Base-by-base conservation (phyloP, 2,113 vertebrate species). In the Plecturocebus donacophilus region DNA sequence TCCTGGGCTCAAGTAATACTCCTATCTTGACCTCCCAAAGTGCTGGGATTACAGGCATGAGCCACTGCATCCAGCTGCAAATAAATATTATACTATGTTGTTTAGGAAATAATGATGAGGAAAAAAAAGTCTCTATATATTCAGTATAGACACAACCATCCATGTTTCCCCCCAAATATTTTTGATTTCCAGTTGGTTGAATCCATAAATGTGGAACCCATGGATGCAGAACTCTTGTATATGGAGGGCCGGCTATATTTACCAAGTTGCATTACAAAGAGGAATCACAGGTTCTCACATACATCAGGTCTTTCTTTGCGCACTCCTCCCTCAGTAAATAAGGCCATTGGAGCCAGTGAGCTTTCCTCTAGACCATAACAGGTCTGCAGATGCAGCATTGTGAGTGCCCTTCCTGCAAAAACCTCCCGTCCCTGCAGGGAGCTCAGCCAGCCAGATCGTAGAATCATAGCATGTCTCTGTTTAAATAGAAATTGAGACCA, bases 401-500 rank as follows among this genome's bases (percentile, higher is more conserved):
- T 38, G 49, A 70, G 75, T 52, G 66, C 38, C 40, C 20, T 45
- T 91, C 40, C 73, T 82, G 52, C 49, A 40, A 93, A 75, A 64
- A 30, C 11, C 30, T 52, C 45, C 17, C 20, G 8, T 58, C 47
- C 20, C 58, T 87, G 94, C 42, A 66, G 52, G 80, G 86, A 73
- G 9, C 38, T 85, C 23, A 71, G 79, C 52, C 8, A 70, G 13
- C 68, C 71, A 40, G 38, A 16, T 75, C 89, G 76, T 21, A 52
- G 27, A 71, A 49, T 49, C 30, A 8, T 21, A 83, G 73, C 19
- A 66, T 27, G 35, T 76, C 66, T 96, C 47, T 71, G 40, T 68
- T 95, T 84, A 75, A 94, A 94, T 64, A 81, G 58, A 85, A 96
- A 64, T 40, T 32, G 64, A 89, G 27, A 82, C 47, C 38, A 71